Percentiles rank a stretch among this genome's conserved stretches.
Evolutionary conservation across 2,113 vertebrate genomes (phyloP).

Genomic region (Alethe castanea): DNA sequence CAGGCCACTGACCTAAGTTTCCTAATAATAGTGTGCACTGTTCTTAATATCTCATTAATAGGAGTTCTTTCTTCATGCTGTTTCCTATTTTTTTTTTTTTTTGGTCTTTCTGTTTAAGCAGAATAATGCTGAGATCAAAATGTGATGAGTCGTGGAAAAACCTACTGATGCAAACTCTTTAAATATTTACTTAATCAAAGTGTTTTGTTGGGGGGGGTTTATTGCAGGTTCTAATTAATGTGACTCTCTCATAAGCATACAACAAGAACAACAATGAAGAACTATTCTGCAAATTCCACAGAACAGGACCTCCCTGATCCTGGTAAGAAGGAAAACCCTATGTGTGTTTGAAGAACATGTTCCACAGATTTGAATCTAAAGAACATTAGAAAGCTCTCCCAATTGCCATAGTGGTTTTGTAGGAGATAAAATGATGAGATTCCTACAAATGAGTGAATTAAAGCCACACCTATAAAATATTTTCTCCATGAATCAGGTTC

Average conservation of each 20-base stretch:
- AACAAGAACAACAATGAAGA: not conserved
- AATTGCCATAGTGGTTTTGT: not conserved
- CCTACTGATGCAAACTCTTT: not conserved
- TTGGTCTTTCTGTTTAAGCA: not conserved
- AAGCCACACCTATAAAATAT: not conserved
- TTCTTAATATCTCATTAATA: not conserved
- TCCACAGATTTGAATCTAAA: not conserved
- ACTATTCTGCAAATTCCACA: not conserved
- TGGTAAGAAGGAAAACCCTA: not conserved
- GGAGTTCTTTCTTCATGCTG: not conserved
- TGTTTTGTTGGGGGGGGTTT: not conserved
- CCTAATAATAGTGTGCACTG: fast-evolving
- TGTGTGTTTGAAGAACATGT: not conserved
- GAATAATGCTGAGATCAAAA: not conserved
- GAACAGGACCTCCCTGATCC: not conserved
- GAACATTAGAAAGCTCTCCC: not conserved
- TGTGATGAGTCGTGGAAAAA: not conserved
- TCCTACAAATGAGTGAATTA: not conserved
- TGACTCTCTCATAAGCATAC: not conserved
- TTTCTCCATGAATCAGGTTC: not conserved
- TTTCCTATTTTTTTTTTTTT: not conserved
- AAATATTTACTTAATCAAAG: not conserved
- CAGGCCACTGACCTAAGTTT: too few relatives aligned
- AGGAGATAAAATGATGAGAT: not conserved
- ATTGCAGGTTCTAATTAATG: not conserved